phyloP scores from a whole-genome alignment of 2,113 vertebrate species.

The Planiliza haematocheilus region DNA sequence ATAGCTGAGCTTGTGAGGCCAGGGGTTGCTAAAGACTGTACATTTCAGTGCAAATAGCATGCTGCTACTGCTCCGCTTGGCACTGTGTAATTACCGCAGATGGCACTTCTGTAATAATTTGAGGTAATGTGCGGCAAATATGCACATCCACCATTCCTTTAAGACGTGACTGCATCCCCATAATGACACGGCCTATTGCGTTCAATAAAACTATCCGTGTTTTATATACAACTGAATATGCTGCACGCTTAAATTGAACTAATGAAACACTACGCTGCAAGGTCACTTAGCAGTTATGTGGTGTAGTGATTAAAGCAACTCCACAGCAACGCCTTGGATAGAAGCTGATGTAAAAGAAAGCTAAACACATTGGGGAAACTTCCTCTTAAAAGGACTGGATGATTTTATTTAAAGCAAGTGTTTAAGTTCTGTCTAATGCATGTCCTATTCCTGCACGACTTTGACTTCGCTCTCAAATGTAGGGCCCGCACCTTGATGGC shows the following conservation, averaged over 20 bases:
- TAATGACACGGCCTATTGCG: slow-evolving; percentile 26
- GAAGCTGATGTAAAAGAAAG: slow-evolving; percentile 10
- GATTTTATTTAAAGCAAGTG: slow-evolving; percentile 41
- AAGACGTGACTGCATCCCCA: slow-evolving; percentile 9
- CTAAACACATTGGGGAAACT: slow-evolving; percentile 24
- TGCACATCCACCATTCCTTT: not conserved
- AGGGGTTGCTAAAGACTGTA: slow-evolving; percentile 34
- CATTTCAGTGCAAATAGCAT: slow-evolving; percentile 35
- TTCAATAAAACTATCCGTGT: slow-evolving; percentile 36
- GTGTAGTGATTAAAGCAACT: not conserved
- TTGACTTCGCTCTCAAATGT: slow-evolving; percentile 55
- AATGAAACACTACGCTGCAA: not conserved
- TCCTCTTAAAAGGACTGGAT: slow-evolving; percentile 48
- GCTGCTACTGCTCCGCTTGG: not conserved
- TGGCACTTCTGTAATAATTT: not conserved
- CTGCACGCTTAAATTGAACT: not conserved
- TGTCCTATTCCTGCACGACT: slow-evolving; percentile 33
- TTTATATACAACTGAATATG: slow-evolving; percentile 20
- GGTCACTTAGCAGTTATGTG: not conserved
- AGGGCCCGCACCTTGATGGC: slow-evolving; percentile 67
- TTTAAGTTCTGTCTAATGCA: slow-evolving; percentile 54
- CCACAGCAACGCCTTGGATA: not conserved
- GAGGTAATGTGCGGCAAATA: not conserved
- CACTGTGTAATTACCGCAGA: slow-evolving; percentile 22
- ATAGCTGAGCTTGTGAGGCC: slow-evolving; percentile 45